Evolutionary conservation across 2,888 invertebrate genomes (phyloP), one percentile per base, ranked within the genome.

Genomic region (Biston betularia): DNA sequence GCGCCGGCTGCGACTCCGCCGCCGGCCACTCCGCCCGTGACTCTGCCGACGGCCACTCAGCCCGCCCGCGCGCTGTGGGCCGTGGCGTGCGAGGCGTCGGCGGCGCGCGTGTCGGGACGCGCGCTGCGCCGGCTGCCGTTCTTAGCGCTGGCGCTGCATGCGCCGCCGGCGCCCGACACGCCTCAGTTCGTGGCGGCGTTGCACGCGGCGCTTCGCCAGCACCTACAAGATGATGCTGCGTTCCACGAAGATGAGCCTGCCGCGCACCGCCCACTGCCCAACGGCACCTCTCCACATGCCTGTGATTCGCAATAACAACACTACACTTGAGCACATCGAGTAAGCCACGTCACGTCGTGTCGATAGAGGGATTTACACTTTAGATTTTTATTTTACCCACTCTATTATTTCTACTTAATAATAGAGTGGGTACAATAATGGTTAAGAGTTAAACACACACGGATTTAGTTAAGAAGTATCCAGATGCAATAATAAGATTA

Each of bases 111-210:
- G 54, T 98, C 98, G 87, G 99, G 98, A 0, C 95, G 98, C 68
- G 95, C 97, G 8, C 92, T 99, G 70, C 95, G 98, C 50, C 98
- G 98, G 87, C 93, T 99, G 73, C 98, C 99, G 0, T 97, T 99
- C 83, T 88, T 99, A 72, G 97, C 98, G n/a, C 95, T 96, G 76
- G 95, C 96, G 7, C 89, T 95, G 64, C 94, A 93, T 80, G 72
- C 92, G 10, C 67, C 55, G 11, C 12, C 52, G 53, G 54, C 73
- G 40, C 69, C 79, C 1, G 42, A 40, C 40, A 64, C 75, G 10
- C 74, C 81, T 35, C 58, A 66, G 44, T 88, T 86, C 70, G 73
- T 86, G 52, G 75, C 75, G 38, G 87, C 88, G 1, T 71, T 89
- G 71, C 71, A 64, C 4, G 77, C 75, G 0, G 86, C 89, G 35